Percentiles rank a stretch among this genome's conserved stretches.
Evolutionary conservation across 2,797 vertebrate species (phyloP).

Genomic region (Potorous gilbertii): DNA sequence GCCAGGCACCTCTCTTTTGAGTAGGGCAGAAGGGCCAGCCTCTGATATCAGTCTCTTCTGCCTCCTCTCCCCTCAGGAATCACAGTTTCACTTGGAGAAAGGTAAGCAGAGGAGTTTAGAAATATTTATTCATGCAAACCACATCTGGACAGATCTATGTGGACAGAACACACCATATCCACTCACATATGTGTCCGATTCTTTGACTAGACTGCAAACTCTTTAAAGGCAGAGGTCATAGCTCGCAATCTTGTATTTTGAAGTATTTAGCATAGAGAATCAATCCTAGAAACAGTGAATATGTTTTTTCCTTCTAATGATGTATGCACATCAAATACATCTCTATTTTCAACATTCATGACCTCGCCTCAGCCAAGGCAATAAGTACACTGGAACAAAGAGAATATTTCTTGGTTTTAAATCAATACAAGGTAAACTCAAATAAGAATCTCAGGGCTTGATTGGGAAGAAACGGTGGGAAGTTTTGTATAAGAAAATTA

Average conservation of each 20-base stretch:
- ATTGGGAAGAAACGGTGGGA: not conserved
- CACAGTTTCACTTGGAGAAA: not conserved
- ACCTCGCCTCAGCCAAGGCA: not conserved
- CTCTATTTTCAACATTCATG: not conserved
- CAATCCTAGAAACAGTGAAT: not conserved
- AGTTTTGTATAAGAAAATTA: not conserved
- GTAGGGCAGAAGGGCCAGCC: not conserved
- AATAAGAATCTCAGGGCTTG: not conserved
- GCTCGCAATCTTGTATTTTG: not conserved
- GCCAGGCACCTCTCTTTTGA: not conserved
- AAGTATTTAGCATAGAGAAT: not conserved
- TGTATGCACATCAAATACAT: not conserved
- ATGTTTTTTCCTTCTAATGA: not conserved
- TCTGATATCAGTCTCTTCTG: not conserved
- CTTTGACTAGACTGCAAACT: not conserved
- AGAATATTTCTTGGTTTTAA: not conserved
- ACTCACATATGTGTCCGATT: not conserved
- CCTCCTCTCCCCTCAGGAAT: not conserved
- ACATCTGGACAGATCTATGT: not conserved
- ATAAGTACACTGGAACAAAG: not conserved
- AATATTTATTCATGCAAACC: not conserved
- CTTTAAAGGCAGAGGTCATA: not conserved
- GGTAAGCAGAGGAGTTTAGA: not conserved
- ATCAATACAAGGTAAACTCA: not conserved
- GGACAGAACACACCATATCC: not conserved